These are phyloP conservation scores for Aplocera efformata DNA, from an alignment of 2,888 invertebrate genomes.

Conservation along the genomic window DNA sequence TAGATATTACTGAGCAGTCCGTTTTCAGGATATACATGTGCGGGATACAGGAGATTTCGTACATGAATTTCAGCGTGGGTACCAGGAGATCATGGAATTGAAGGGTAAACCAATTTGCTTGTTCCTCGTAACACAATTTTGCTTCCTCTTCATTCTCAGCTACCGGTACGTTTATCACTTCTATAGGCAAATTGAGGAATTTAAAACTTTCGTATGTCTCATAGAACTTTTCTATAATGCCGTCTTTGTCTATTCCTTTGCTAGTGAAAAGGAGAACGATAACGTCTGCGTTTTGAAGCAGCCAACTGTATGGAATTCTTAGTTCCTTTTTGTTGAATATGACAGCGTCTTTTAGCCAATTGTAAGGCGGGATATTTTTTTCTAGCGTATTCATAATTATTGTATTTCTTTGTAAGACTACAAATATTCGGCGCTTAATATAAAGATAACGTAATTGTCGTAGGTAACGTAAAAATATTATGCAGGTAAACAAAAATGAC, in stretches of 20 bases:
- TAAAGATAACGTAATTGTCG: conserved; percentile 1
- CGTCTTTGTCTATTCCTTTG: conserved; percentile 49
- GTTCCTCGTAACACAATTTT: conserved; percentile 39
- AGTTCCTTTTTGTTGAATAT: conserved; percentile 38
- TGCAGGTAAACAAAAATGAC: too few relatives aligned
- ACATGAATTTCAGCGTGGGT: conserved; percentile 46
- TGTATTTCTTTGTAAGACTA: too few relatives aligned
- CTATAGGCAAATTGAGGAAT: conserved; percentile 53
- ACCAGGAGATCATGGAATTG: conserved; percentile 50
- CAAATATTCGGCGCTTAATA: too few relatives aligned
- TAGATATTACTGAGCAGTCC: conserved; percentile 52
- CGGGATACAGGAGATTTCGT: conserved; percentile 54
- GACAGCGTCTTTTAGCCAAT: conserved; percentile 51
- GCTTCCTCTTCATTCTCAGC: conserved; percentile 51
- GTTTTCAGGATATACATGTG: conserved; percentile 48
- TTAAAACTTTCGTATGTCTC: conserved; percentile 60
- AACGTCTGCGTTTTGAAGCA: conserved; percentile 50
- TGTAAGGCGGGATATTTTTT: conserved; percentile 30
- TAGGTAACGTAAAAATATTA: too few relatives aligned
- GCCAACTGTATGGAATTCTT: conserved; percentile 47
- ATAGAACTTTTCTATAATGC: conserved; percentile 55
- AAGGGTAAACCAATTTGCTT: conserved; percentile 72
- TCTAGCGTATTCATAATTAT: neutral
- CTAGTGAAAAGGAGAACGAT: conserved; percentile 56
- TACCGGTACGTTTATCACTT: conserved; percentile 63